Evolutionary conservation across 1,140 invertebrate genomes (phyloP), one percentile per base, ranked within the genome.

Genomic region (Drosophila ambigua): DNA sequence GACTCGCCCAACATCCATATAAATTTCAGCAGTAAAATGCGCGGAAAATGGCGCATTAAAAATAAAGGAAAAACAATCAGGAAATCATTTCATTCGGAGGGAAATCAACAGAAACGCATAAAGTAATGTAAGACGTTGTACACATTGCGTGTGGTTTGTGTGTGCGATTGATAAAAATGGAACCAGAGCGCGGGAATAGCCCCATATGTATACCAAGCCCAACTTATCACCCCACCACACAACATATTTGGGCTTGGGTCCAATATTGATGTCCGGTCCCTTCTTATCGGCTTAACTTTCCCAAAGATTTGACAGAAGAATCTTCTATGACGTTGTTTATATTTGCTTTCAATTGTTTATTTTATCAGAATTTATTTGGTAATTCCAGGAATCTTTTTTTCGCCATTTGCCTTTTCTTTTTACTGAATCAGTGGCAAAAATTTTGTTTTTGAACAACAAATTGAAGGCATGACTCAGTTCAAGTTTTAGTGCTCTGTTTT

Each of bases 21-120:
- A 13, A 53, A 54, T 31, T 67, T 46, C 20, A 63, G 64, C 75
- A 61, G 69, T 74, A 67, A 74, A 58, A 35, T 54, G 49, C 64
- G 65, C 79, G 73, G 71, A 87, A 85, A 88, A 87, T 79, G 62
- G 79, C 78, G 75, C 68, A 72, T 78, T 79, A 61, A 62, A 46
- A 46, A 58, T 50, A 65, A 59, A 53, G 50, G 45, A 61, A 50
- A 49, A 69, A 39, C 45, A 68, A 51, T 44, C 63, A 73, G 78
- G 83, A 88, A 87, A 72, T 62, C 59, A 77, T 58, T 50, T 53
- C 13, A 44, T 35, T 45, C 13, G 20, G 11, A 39, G 8, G 31
- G 23, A 54, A 69, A 69, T 63, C 74, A 75, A 75, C 66, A 78
- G 64, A 75, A 45, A 57, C 23, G 45, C 24, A 52, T n/a, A 55